These are phyloP conservation scores for Galendromus occidentalis DNA, from an alignment of 1,140 invertebrate genomes.

Conservation along the genomic window DNA sequence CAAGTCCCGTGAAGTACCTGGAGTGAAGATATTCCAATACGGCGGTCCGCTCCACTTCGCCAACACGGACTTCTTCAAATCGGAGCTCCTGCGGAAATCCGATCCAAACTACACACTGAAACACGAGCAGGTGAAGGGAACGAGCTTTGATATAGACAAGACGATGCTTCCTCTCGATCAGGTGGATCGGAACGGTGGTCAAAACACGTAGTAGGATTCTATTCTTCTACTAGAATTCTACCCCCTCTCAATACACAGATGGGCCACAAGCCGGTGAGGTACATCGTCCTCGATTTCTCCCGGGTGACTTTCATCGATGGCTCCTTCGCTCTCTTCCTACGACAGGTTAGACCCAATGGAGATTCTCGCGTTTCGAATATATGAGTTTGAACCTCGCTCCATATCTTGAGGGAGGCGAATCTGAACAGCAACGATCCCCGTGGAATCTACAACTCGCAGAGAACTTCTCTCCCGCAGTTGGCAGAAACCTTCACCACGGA, in stretches of 20 bases:
- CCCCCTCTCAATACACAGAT: background rate
- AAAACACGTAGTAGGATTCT: background rate
- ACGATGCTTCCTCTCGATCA: no score
- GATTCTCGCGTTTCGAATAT: background rate
- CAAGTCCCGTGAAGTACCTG: background rate
- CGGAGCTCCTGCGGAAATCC: background rate
- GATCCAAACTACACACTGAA: background rate
- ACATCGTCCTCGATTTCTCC: conserved; percentile 5
- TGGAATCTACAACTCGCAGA: no score
- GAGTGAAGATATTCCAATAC: conserved; percentile 8
- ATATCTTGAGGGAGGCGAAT: no score
- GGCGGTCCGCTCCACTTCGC: background rate
- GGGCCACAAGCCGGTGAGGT: background rate
- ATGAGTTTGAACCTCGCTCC: no score
- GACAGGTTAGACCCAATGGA: background rate
- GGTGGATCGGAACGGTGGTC: no score
- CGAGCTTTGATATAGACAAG: no score
- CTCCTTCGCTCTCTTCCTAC: background rate
- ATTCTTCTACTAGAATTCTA: background rate
- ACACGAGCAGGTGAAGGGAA: background rate
- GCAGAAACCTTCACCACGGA: background rate
- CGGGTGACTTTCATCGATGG: conserved; percentile 4
- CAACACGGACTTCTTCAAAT: background rate
- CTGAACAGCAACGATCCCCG: no score
- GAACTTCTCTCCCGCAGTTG: background rate